phyloP scores from a whole-genome alignment of 2,888 invertebrate species.

The Boloria selene region DNA sequence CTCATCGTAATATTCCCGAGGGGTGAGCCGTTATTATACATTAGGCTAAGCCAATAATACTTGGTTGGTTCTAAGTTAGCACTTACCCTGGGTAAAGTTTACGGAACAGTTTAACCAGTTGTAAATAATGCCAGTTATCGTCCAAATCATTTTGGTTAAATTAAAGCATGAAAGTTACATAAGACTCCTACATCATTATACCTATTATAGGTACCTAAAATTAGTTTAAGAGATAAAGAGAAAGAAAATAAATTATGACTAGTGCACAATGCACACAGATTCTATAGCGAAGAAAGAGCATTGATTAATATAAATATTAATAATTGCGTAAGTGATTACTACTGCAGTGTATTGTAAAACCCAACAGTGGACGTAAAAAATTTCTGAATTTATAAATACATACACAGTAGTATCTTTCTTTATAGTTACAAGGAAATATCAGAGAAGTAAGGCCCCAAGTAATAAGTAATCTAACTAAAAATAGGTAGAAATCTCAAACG shows the following conservation, averaged over 20 bases:
- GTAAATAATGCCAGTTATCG: slow-evolving; percentile 22
- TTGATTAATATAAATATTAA: too few relatives aligned
- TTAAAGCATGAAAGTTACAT: background rate
- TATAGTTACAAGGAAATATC: too few relatives aligned
- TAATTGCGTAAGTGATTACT: too few relatives aligned
- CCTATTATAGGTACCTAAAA: too few relatives aligned
- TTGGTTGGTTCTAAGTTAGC: slow-evolving; percentile 31
- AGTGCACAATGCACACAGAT: too few relatives aligned
- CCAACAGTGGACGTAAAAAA: too few relatives aligned
- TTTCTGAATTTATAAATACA: too few relatives aligned
- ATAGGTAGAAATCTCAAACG: slow-evolving; percentile 20
- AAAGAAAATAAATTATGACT: too few relatives aligned
- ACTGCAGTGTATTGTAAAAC: too few relatives aligned
- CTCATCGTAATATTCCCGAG: slow-evolving; percentile 21
- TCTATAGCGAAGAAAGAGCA: too few relatives aligned
- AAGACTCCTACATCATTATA: background rate
- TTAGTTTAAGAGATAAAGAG: too few relatives aligned
- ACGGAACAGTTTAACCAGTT: slow-evolving; percentile 20
- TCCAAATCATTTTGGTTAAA: slow-evolving; percentile 17
- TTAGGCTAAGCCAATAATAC: slow-evolving; percentile 32
- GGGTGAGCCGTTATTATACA: slow-evolving; percentile 27
- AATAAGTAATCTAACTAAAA: background rate
- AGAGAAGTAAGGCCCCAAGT: background rate
- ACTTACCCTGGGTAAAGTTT: slow-evolving; percentile 25
- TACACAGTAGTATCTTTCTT: too few relatives aligned